Evolutionary conservation across 2,888 invertebrate genomes (phyloP).

Genomic region (Cephus pulcher): DNA sequence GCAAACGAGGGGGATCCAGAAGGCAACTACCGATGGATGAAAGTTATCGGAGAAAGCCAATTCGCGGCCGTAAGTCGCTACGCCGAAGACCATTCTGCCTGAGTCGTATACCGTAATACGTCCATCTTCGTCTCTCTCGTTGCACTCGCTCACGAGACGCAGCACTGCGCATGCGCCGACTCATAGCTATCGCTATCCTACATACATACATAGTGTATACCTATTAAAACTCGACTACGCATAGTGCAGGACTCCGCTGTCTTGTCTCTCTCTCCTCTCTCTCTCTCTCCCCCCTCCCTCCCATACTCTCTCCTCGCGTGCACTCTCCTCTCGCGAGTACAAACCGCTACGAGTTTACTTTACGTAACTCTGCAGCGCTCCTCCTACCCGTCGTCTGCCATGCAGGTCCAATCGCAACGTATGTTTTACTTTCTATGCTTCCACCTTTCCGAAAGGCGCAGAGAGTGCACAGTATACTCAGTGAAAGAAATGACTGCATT

Average conservation of each 20-base stretch:
- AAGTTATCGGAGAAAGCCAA: constrained; percentile 66
- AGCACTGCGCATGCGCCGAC: not conserved
- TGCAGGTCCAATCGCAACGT: constrained; percentile 38
- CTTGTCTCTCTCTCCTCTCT: not conserved
- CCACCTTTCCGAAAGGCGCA: too few species aligned
- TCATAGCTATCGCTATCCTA: not conserved
- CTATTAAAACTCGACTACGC: too few species aligned
- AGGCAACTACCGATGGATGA: constrained; percentile 48
- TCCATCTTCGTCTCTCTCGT: constrained; percentile 10
- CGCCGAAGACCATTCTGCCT: constrained; percentile 2
- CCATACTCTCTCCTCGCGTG: constrained; percentile 10
- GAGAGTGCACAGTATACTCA: too few species aligned
- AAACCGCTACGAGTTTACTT: constrained; percentile 32
- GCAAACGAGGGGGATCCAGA: constrained; percentile 3
- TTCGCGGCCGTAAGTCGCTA: constrained; percentile 50
- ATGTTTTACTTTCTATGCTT: not conserved
- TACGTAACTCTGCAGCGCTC: constrained; percentile 48
- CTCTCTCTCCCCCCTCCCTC: not conserved
- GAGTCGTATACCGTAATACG: constrained; percentile 4
- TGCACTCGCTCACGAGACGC: not conserved
- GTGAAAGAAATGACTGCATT: too few species aligned
- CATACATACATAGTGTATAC: too few species aligned
- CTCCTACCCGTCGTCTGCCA: constrained; percentile 38
- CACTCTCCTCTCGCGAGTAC: constrained; percentile 22
- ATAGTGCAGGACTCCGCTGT: too few species aligned